Evolutionary conservation across 2,888 invertebrate species (phyloP), one percentile per base, ranked within the genome.

Genomic region (Nesidiocoris tenuis): DNA sequence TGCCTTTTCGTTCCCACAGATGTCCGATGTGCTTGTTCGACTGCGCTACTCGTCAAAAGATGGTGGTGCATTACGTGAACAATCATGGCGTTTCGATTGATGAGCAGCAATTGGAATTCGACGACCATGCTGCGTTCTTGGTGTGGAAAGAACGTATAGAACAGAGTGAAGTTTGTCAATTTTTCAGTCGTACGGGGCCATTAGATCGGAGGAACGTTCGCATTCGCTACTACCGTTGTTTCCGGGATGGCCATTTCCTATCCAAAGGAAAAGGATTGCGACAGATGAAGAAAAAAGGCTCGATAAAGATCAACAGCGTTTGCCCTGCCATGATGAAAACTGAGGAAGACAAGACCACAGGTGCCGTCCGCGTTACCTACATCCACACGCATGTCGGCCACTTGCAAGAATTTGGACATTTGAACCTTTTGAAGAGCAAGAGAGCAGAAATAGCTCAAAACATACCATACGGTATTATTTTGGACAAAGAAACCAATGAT

Each of bases 191-290:
- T 12, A 3, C 21, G 5, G 63, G 21, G 2, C 18, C 22, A 7
- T 21, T 2, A 21, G 22, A 63, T 21, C 19, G 63, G 16, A 18
- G 22, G 12, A 2, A 17, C 2, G 63, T 63, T 2, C 9, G 22
- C 19, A 63, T 63, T 7, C 18, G 63, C 1, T 63, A 63, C 22
- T 63, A 63, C 63, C 18, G 63, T n/a, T 63, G 63, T 63, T 19
- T 63, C 63, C 63, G 63, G 12, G 63, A 63, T 63, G 63, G 63
- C 21, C 18, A 63, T 22, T 63, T 63, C 63, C 2, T 2, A 21
- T 5, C 7, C 5, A 63, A 21, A 22, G 22, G 63, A 21, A 63
- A 21, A 63, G 63, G 63, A 63, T 12, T 63, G 2, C 63, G 63
- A 19, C 5, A 7, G 5, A 63, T 63, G 19, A 63, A 63, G 22